These are phyloP conservation scores for Porites cylindrica DNA, from an alignment of 92 coral and sea anemone genomes.

Conservation along the genomic window DNA sequence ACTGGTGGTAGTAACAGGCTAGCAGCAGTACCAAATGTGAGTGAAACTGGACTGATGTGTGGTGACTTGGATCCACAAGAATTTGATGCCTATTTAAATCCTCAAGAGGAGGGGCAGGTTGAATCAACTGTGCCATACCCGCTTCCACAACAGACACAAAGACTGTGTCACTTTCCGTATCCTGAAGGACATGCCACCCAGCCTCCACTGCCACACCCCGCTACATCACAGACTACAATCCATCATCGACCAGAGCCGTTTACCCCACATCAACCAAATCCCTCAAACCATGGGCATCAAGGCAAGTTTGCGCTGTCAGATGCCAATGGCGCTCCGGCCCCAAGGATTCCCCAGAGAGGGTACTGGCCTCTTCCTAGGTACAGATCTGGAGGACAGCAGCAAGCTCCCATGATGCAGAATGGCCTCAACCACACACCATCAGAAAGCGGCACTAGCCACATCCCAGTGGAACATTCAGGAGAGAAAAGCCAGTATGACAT, in stretches of 20 bases:
- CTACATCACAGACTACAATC: slow-evolving; percentile 70
- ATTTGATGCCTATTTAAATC: slow-evolving; percentile 80
- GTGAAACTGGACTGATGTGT: slow-evolving; percentile 81
- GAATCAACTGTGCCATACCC: slow-evolving; percentile 15
- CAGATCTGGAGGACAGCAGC: slow-evolving; percentile 13
- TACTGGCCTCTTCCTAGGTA: slow-evolving; percentile 22
- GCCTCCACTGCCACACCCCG: slow-evolving; percentile 54
- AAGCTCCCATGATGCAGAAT: not conserved
- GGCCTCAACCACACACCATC: slow-evolving; percentile 13
- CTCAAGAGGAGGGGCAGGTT: slow-evolving; percentile 50
- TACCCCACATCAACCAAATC: slow-evolving; percentile 34
- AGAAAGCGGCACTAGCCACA: not conserved
- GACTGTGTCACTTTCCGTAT: slow-evolving; percentile 93
- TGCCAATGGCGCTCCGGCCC: slow-evolving; percentile 45
- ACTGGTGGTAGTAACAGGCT: slow-evolving; percentile 54
- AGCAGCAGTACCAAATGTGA: slow-evolving; percentile 55
- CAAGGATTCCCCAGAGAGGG: slow-evolving; percentile 49
- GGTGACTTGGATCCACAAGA: slow-evolving; percentile 72
- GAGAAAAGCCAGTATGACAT: slow-evolving; percentile 2
- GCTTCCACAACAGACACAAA: slow-evolving; percentile 75
- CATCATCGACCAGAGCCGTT: slow-evolving; percentile 83
- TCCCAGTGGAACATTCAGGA: not conserved
- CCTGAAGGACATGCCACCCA: slow-evolving; percentile 63
- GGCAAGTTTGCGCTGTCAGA: slow-evolving; percentile 32
- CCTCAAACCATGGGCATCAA: slow-evolving; percentile 39